A percentile compares a stretch with the other conserved stretches of the same genome.
phyloP scores from a whole-genome alignment of 2,797 vertebrate species.

The Enteromius mattozi region DNA sequence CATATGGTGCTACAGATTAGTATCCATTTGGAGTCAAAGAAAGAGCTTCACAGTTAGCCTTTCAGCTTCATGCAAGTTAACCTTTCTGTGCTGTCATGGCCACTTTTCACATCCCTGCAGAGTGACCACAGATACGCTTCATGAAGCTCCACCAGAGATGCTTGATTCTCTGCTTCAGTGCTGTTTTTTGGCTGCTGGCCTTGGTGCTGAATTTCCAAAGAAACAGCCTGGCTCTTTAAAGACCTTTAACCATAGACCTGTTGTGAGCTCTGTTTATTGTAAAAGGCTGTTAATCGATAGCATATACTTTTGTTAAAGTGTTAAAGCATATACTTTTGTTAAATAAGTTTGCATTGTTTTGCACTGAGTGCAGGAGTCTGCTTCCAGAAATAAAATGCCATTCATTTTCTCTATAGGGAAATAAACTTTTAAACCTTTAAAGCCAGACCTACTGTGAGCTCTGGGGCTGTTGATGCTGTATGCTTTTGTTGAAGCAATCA shows the following conservation, averaged over 20 bases:
- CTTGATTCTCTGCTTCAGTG: not conserved
- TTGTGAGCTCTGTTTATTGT: not conserved
- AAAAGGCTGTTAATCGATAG: not conserved
- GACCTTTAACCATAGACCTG: not conserved
- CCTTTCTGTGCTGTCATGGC: not conserved
- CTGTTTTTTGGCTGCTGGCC: slow-evolving; percentile 8
- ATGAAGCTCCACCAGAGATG: not conserved
- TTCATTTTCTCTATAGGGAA: no score
- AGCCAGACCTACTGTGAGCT: not conserved
- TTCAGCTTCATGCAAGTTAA: not conserved
- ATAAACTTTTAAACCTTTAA: not conserved
- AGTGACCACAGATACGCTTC: not conserved
- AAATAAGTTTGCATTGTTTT: no score
- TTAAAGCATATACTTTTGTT: no score
- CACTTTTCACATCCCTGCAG: not conserved
- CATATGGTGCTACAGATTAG: not conserved
- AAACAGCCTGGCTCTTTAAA: not conserved
- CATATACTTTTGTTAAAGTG: not conserved
- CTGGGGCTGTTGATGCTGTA: not conserved
- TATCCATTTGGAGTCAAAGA: not conserved
- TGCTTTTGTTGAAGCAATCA: not conserved
- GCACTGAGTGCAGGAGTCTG: no score
- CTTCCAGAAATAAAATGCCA: no score
- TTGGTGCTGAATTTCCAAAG: not conserved
- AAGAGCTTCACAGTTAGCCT: not conserved